Evolutionary conservation across 2,113 vertebrate species (phyloP).

Genomic region (Canis aureus): DNA sequence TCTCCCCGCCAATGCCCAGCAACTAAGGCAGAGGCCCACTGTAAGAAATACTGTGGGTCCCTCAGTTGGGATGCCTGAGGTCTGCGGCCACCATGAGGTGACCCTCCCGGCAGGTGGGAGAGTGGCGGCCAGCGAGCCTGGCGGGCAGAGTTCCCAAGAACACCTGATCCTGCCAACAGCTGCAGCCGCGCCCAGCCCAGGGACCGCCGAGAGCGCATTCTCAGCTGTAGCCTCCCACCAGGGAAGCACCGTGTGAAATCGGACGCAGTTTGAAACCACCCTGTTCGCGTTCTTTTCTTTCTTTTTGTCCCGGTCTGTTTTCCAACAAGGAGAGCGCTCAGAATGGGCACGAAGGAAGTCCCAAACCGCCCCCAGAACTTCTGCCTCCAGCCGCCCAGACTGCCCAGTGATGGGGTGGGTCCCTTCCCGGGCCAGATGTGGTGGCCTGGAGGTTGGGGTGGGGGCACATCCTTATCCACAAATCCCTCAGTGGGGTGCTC

Average conservation of each 20-base stretch:
- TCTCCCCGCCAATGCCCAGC: accelerated
- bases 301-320: background rate
- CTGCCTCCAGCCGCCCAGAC: accelerated
- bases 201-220: background rate
- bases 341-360: background rate
- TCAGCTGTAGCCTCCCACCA: background rate
- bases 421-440: background rate
- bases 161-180: background rate
- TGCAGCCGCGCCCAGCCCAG: background rate
- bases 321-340: background rate
- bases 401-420: background rate
- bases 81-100: accelerated
- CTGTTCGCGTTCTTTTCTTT: accelerated
- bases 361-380: accelerated
- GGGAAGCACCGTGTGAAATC: background rate
- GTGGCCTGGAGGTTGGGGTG: background rate
- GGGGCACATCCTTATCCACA: background rate
- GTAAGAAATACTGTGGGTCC: accelerated
- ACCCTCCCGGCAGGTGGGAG: background rate
- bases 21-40: background rate
- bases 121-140: background rate
- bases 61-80: accelerated
- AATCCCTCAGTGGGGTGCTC: accelerated
- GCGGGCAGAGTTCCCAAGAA: background rate
- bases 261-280: background rate